Conservation (phyloP, 1,140 invertebrate genomes). For the Bombus ignitus region DNA sequence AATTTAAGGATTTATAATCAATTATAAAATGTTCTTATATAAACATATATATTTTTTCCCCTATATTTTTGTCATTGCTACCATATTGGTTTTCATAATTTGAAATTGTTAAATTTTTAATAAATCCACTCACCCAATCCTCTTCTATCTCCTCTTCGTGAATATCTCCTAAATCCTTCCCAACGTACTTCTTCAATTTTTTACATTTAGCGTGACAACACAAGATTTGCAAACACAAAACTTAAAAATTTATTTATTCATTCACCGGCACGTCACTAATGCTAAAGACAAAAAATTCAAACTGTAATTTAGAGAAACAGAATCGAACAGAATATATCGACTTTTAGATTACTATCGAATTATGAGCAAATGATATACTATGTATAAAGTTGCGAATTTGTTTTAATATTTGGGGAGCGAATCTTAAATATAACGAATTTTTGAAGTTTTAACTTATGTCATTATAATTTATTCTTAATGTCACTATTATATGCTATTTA, state of each 20-base stretch:
- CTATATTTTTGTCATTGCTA: not conserved
- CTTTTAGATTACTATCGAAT: not conserved
- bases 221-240: not conserved
- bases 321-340: constrained; percentile 10
- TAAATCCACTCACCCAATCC: not conserved
- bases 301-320: not conserved
- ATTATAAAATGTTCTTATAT: not conserved
- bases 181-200: not conserved
- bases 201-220: not conserved
- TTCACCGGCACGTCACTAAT: not conserved
- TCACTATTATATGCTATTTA: not conserved
- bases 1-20: not conserved
- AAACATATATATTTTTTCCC: not conserved
- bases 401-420: not conserved
- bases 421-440: not conserved
- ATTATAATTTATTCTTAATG: too few relatives aligned
- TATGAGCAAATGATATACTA: not conserved
- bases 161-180: too few relatives aligned
- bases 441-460: not conserved
- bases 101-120: not conserved
- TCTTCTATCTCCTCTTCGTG: not conserved
- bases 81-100: not conserved
- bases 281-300: not conserved
- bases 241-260: not conserved
- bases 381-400: not conserved